A percentile compares a stretch with the other conserved stretches of the same genome.
Conservation (phyloP, 2,113 vertebrate genomes). For the Oostethus manadensis region DNA sequence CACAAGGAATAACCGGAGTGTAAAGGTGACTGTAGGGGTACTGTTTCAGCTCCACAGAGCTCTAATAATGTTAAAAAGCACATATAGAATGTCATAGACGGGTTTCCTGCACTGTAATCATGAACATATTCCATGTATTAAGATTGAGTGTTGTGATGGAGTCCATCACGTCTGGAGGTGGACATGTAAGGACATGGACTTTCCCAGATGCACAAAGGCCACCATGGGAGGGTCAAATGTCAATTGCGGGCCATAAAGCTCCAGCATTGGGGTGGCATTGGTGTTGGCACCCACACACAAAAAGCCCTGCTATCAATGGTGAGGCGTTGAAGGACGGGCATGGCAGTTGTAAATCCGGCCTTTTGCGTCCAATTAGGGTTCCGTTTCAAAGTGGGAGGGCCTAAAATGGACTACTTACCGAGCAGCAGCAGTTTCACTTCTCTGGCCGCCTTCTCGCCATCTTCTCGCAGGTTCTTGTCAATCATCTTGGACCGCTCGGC, state of each 20-base stretch:
- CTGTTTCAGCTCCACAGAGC: too few species aligned
- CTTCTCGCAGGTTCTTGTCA: constrained; percentile 88
- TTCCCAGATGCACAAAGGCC: constrained; percentile 26
- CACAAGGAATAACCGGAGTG: too few species aligned
- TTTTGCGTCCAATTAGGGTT: constrained; percentile 11
- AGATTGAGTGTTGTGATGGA: too few species aligned
- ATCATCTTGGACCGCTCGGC: constrained; percentile 91
- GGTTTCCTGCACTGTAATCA: too few species aligned
- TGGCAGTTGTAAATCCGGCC: neutral
- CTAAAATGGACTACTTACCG: constrained; percentile 70
- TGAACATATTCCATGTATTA: too few species aligned
- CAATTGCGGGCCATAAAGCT: constrained; percentile 1
- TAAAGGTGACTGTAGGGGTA: too few species aligned
- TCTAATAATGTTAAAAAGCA: too few species aligned
- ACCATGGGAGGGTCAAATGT: neutral
- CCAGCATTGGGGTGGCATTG: neutral
- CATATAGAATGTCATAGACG: too few species aligned
- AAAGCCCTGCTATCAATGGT: neutral
- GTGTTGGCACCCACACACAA: neutral
- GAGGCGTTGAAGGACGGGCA: neutral
- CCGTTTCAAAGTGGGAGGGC: constrained; percentile 5
- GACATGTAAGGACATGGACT: constrained; percentile 16
- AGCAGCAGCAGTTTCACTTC: constrained; percentile 92
- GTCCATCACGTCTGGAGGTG: too few species aligned
- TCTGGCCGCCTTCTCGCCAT: constrained; percentile 90